Evolutionary conservation across 2,888 invertebrate genomes (phyloP), one percentile per base, ranked within the genome.

Genomic region (Cerastis leucographa): DNA sequence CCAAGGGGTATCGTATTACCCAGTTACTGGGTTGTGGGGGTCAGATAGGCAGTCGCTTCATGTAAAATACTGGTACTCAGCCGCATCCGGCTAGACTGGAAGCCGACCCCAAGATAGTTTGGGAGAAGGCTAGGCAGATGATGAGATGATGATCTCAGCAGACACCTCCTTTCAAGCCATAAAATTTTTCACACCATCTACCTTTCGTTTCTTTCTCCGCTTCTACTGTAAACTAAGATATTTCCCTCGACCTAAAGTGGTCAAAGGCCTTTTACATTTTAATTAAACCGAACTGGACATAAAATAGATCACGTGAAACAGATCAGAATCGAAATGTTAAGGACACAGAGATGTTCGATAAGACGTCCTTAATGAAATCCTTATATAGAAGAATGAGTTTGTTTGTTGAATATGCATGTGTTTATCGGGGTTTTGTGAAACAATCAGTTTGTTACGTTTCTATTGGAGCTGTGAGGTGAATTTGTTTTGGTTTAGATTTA

Each of bases 291-390:
- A 85, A 76, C 78, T 80, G 82, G 83, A 87, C 86, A 42, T 85
- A 74, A 78, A 76, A 67, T 76, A 82, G 80, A 82, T 82, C 84
- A 83, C 76, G 66, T 70, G 35, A 76, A 76, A 70, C 76, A 74
- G 86, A 87, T 89, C 79, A 29, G 80, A 84, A 89, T 88, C 88
- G 62, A 88, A 88, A 89, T 90, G 89, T 83, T 83, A 88, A 90
- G 88, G 87, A 84, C 85, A 77, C 78, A 78, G 74, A 44, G 81
- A 84, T 84, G 71, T 67, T 54, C 71, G 87, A 85, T 85, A 82
- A 79, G 73, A 56, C 66, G 82, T 67, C 75, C 71, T 74, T 90
- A 91, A 91, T 90, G 89, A 89, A 88, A 89, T 83, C 88, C 87
- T 87, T 90, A 81, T 90, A 87, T 79, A 86, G 90, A 83, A 86